These are phyloP conservation scores for Callocephalon fimbriatum DNA, from an alignment of 2,113 vertebrate genomes.

Conservation along the genomic window DNA sequence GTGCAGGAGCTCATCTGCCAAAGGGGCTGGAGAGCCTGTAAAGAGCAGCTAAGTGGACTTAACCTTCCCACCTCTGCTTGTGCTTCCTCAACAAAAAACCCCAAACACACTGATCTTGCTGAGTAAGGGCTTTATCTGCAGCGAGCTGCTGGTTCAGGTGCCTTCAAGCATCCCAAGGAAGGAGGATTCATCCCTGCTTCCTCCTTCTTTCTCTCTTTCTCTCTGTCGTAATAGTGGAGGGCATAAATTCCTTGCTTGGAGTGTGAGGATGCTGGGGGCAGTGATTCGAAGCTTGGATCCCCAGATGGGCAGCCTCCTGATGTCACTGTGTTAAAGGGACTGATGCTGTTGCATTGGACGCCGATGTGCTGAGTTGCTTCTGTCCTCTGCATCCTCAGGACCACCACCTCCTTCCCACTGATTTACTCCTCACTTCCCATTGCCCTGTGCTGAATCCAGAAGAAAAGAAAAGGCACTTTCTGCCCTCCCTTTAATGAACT, in stretches of 20 bases:
- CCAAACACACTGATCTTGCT: background rate
- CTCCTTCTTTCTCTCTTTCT: background rate
- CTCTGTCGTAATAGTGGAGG: background rate
- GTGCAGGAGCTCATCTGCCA: background rate
- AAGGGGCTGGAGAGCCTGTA: background rate
- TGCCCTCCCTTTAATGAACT: conserved; percentile 6
- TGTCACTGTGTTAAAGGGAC: accelerated
- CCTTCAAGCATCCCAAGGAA: background rate
- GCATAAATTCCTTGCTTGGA: background rate
- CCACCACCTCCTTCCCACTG: background rate
- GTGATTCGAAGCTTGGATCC: background rate
- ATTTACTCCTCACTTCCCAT: background rate
- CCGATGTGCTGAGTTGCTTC: background rate
- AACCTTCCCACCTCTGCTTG: conserved; percentile 7
- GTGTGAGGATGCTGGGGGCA: background rate
- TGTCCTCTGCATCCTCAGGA: background rate
- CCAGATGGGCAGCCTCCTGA: accelerated
- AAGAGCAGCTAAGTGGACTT: background rate
- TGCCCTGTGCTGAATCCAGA: background rate
- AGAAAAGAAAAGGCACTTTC: background rate
- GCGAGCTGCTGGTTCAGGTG: background rate
- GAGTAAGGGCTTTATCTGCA: background rate
- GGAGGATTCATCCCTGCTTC: background rate
- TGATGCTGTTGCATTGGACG: background rate
- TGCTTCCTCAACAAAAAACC: background rate